Evolutionary conservation across 2,888 invertebrate species (phyloP), one percentile per base, ranked within the genome.

Genomic region (Alloscopus bannaensis): DNA sequence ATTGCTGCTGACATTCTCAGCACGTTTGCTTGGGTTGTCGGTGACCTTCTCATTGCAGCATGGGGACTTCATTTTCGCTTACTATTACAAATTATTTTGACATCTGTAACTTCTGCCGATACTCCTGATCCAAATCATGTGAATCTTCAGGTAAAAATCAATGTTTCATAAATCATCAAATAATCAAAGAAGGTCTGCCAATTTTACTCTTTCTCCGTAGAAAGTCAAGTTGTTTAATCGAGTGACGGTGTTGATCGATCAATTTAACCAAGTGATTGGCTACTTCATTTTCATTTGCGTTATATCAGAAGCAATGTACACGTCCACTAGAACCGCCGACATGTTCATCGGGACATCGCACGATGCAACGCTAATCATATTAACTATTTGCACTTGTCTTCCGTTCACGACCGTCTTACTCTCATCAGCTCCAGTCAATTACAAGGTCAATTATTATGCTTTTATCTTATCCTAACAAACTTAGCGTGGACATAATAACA

Each of bases 221-320:
- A 59, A 42, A 47, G 26, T 57, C 4, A 71, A 6, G 26, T 29
- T 59, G 2, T 70, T 70, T 42, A 29, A 18, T 3, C 45, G 47
- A 50, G 28, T 36, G 0, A 50, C 45, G 0, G 3, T 42, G 13
- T 26, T 71, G 1, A 47, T 60, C 16, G 60, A 71, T n/a, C 18
- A 28, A 24, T 71, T 71, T 22, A 71, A 60, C n/a, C 22, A 60
- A 29, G 20, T 20, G 13, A 20, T 31, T 11, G 60, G 36, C 31
- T 29, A 16, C 28, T 22, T 60, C 31, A 50, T 71, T 22, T 22
- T 71, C 24, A 47, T 26, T 0, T 60, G 50, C 18, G 31, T 62
- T 1, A 18, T 71, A 3, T 50, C 60, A 6, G 71, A 71, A 62
- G 52, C 71, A n/a, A 60, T 50, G 40, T 71, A 50, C 36, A 62